These are phyloP conservation scores for Pachyrhynchus sulphureomaculatus DNA, from an alignment of 1,140 invertebrate species.

Conservation along the genomic window DNA sequence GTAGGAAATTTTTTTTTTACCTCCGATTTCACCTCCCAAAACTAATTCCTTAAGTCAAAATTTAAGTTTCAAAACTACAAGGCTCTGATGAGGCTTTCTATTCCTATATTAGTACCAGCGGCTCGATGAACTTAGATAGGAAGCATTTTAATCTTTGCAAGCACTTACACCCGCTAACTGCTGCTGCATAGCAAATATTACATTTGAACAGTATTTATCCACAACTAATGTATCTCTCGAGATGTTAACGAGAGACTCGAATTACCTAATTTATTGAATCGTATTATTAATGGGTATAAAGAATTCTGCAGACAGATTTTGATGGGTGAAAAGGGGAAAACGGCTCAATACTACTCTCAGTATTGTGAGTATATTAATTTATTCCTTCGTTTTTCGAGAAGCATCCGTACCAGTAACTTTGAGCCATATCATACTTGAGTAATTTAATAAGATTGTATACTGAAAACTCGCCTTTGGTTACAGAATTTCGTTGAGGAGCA, in stretches of 20 bases:
- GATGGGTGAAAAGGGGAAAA: conserved; percentile 30
- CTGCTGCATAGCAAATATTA: conserved; percentile 40
- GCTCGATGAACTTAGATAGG: conserved; percentile 48
- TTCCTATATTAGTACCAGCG: too few species aligned
- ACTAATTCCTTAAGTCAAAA: too few species aligned
- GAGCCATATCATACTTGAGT: conserved; percentile 36
- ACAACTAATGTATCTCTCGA: conserved; percentile 24
- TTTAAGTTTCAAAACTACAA: too few species aligned
- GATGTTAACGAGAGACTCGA: conserved; percentile 12
- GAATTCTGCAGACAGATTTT: conserved; percentile 26
- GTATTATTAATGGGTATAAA: conserved; percentile 23
- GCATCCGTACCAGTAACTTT: conserved; percentile 38
- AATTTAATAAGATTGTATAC: conserved; percentile 29
- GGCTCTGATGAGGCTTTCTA: too few species aligned
- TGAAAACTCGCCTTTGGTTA: conserved; percentile 28
- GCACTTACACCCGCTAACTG: conserved; percentile 47
- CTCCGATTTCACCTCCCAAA: too few species aligned
- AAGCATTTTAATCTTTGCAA: conserved; percentile 53
- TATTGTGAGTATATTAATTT: conserved; percentile 33
- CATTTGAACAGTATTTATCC: conserved; percentile 36
- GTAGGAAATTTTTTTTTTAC: too few species aligned
- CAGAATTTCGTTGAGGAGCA: conserved; percentile 28
- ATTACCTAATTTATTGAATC: conserved; percentile 20
- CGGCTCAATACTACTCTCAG: conserved; percentile 40
- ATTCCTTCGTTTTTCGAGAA: conserved; percentile 36